Evolutionary conservation across 2,113 vertebrate genomes (phyloP).

Genomic region (Acanthisitta chloris): DNA sequence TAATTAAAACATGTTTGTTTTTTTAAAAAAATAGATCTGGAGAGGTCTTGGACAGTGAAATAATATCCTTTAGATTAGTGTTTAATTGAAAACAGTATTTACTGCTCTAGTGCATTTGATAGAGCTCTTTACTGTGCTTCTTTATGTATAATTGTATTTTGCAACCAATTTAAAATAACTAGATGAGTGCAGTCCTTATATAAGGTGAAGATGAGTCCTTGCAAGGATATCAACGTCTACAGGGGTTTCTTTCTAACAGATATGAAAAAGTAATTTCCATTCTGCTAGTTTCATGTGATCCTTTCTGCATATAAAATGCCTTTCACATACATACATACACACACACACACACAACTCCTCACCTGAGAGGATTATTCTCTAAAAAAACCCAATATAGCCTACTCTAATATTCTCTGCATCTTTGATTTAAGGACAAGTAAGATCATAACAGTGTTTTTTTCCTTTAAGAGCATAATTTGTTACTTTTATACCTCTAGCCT

Average conservation of each 20-base stretch:
- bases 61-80: conserved; percentile 51
- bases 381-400: not conserved
- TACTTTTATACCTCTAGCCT: not conserved
- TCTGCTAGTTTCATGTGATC: conserved; percentile 14
- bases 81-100: conserved; percentile 67
- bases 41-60: conserved; percentile 52
- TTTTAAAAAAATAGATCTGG: not conserved
- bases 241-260: conserved; percentile 50
- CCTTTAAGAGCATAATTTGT: not conserved
- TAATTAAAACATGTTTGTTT: conserved; percentile 45
- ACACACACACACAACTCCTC: not conserved
- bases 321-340: not conserved
- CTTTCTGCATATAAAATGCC: conserved; percentile 46
- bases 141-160: conserved; percentile 60
- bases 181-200: conserved; percentile 41
- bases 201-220: conserved; percentile 42
- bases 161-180: conserved; percentile 65
- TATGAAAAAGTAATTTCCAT: conserved; percentile 60
- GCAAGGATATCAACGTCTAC: conserved; percentile 18
- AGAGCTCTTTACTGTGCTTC: conserved; percentile 9
- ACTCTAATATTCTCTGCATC: not conserved
- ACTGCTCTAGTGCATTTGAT: conserved; percentile 51
- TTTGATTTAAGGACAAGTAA: not conserved
- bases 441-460: not conserved
- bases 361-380: not conserved